Base-by-base conservation (phyloP, 1,140 invertebrate genomes). In the Polypedilum vanderplanki region DNA sequence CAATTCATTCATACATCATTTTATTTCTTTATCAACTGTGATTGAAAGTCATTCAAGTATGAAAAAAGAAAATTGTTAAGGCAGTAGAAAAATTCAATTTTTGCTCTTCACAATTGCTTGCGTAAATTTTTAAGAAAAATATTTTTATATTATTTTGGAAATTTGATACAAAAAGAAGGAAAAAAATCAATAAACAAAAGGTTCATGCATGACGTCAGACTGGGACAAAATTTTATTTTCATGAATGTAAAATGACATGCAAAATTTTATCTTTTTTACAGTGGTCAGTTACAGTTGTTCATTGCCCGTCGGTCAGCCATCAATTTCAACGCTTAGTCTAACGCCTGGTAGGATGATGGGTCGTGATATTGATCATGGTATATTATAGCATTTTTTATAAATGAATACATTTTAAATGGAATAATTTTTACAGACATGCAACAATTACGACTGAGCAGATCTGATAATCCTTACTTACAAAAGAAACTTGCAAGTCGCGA, bases 351-450 rank as follows among this genome's bases (percentile, higher is more conserved):
- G 65, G 10, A 70, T 70, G 9, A 18, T 70, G 17, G 17, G 65
- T 70, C 65, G 65, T 18, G 65, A 70, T 22, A 70, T 70, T 70
- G 65, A 70, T 18, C 65, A 70, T 70, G 65, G 65, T 70, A 20
- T 20, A 20, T 20, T 18, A 20, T 70, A 9, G 17, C 7, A 70
- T 70, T 70, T 12, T 15, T 15, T 8, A 57, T 57, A 12, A 12
- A 57, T 57, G 9, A 4, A 4, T 12, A n/a, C 46, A 15, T 57
- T 57, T 57, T 57, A 4, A n/a, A 12, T 57, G 3, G 4, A 10
- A 4, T 57, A 0, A 57, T n/a, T 12, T 8, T 18, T 18, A 18
- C 17, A 70, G 65, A 70, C 18, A 70, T 70, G 65, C 65, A 70
- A 22, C 65, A 70, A 70, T 70, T 70, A 18, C 15, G 65, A 20